Conservation (phyloP, 2,888 invertebrate genomes). For the Diaphora mendica region DNA sequence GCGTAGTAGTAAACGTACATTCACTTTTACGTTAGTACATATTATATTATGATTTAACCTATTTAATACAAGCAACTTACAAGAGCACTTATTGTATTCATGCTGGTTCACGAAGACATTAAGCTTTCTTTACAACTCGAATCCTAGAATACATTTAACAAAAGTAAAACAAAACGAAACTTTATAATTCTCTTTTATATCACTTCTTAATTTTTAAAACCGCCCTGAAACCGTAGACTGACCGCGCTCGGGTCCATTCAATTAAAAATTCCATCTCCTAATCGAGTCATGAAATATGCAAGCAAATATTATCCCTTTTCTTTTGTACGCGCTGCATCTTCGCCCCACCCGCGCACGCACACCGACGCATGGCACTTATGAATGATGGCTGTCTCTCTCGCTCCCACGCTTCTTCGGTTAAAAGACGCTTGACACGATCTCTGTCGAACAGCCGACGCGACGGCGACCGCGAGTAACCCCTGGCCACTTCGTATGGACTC, state of each 20-base stretch:
- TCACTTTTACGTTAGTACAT: not conserved
- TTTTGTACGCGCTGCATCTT: conserved; percentile 86
- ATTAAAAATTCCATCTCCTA: conserved; percentile 87
- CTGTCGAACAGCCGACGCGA: conserved; percentile 79
- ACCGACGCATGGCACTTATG: conserved; percentile 82
- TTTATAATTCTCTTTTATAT: conserved; percentile 37
- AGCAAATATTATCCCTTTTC: conserved; percentile 87
- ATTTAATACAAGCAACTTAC: not conserved
- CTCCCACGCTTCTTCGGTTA: conserved; percentile 60
- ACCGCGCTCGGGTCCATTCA: conserved; percentile 81
- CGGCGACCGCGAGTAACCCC: conserved; percentile 87
- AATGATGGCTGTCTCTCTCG: conserved; percentile 74
- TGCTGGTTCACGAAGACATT: conserved; percentile 14
- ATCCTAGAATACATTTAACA: conserved; percentile 25
- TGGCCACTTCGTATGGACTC: conserved; percentile 85
- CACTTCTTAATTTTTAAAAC: conserved; percentile 49
- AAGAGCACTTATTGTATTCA: not conserved
- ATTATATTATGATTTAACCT: not conserved
- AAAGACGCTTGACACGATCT: conserved; percentile 69
- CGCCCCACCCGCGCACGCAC: conserved; percentile 87
- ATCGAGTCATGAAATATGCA: conserved; percentile 87
- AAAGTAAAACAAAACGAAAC: conserved; percentile 43
- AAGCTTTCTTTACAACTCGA: conserved; percentile 21
- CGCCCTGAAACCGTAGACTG: conserved; percentile 63
- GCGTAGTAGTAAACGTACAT: conserved; percentile 25